Evolutionary conservation across 2,888 invertebrate species (phyloP), one percentile per base, ranked within the genome.

Genomic region (Caenorhabditis panamensis): DNA sequence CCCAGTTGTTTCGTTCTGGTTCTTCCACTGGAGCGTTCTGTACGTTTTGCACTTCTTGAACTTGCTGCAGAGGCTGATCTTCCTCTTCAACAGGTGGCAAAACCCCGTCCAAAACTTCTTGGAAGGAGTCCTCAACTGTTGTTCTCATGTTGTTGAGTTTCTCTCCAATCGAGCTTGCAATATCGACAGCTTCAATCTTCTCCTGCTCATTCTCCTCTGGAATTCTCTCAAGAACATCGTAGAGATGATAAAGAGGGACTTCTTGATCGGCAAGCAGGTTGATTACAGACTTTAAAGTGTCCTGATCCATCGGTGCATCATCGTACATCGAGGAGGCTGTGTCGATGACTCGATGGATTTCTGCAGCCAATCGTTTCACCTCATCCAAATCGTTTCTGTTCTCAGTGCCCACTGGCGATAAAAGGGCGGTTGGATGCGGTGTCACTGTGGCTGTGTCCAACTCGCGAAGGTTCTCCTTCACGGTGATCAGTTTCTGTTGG

Each of bases 391-490:
- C 63, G 24, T 79, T 75, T 24, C 62, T 53, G 51, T 78, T 53
- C 18, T 67, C 68, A n/a, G 68, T 67, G 28, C 49, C 72, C 4
- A 78, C 73, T 51, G 81, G 81, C 0, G 81, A 81, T 11, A 81
- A 36, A 58, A 81, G 76, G 11, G 63, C 49, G 2, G 66, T 54
- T 31, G 73, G 73, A 20, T 66, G 63, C 28, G 77, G 77, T 58
- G 82, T 72, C 22, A 69, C 63, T 5, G 68, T 78, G 54, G 67
- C 62, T 3, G 73, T 78, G 44, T 79, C 82, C 54, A 82, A 31
- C 22, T 82, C 82, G 6, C 79, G 69, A 31, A 82, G 79, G 53
- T 82, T 82, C 56, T 69, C 77, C 67, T 86, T 86, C 0, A 83
- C 81, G 24, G 62, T 66, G 44, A 69, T 67, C 36, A 86, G 68